Evolutionary conservation across 2,797 vertebrate genomes (phyloP).

Genomic region (Gouania willdenowi): DNA sequence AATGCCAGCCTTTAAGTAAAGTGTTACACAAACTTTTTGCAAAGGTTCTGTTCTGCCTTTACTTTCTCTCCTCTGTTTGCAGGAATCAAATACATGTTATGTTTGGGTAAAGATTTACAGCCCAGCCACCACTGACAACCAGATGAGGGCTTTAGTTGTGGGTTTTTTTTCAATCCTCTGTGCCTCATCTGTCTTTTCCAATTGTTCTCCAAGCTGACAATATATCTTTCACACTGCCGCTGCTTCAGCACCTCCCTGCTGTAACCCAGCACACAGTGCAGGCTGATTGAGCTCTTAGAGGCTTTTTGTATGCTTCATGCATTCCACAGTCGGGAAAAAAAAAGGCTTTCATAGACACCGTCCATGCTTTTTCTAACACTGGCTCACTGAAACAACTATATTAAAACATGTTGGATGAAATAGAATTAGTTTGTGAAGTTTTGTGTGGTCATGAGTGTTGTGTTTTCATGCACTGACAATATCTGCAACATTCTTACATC

Average conservation of each 20-base stretch:
- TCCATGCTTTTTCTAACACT: too few relatives aligned
- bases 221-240: slow-evolving; percentile 28
- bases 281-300: slow-evolving; percentile 26
- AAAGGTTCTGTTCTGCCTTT: slow-evolving; percentile 3
- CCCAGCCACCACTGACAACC: slow-evolving; percentile 28
- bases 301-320: slow-evolving; percentile 11
- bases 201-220: slow-evolving; percentile 38
- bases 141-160: slow-evolving; percentile 33
- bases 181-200: slow-evolving; percentile 22
- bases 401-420: too few relatives aligned
- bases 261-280: slow-evolving; percentile 21
- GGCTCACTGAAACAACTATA: too few relatives aligned
- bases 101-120: slow-evolving; percentile 11
- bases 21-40: too few relatives aligned
- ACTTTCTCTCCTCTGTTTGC: neutral
- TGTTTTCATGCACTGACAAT: too few relatives aligned
- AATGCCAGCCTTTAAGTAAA: neutral
- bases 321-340: slow-evolving; percentile 26
- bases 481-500: too few relatives aligned
- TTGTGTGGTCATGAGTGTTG: too few relatives aligned
- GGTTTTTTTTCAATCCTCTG: slow-evolving; percentile 29
- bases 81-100: slow-evolving; percentile 31
- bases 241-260: slow-evolving; percentile 1
- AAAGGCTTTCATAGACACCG: too few relatives aligned
- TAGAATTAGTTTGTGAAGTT: too few relatives aligned